phyloP scores from a whole-genome alignment of 2,888 invertebrate genomes.

The Torymus auratus region DNA sequence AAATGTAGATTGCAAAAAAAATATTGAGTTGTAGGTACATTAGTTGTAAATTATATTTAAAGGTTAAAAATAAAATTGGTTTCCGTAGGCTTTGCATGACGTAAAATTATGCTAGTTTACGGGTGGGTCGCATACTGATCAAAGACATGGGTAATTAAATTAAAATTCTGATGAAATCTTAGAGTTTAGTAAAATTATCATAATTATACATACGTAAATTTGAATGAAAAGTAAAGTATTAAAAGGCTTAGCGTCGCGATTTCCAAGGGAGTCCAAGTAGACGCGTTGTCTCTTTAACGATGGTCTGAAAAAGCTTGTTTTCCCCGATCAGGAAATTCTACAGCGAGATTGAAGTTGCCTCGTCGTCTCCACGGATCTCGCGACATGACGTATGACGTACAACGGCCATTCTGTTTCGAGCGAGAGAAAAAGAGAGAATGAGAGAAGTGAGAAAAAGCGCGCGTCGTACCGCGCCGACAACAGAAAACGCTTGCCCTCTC shows the following conservation, averaged over 20 bases:
- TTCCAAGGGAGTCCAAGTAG: too few species aligned
- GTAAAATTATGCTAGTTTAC: constrained; percentile 13
- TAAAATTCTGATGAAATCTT: too few species aligned
- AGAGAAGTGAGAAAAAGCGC: constrained; percentile 35
- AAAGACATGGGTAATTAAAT: background rate
- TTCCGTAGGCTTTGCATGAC: constrained; percentile 43
- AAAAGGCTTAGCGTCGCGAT: too few species aligned
- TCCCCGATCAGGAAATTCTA: constrained; percentile 72
- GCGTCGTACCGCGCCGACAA: constrained; percentile 11
- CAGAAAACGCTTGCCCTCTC: background rate
- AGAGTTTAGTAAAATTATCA: too few species aligned
- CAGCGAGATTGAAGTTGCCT: constrained; percentile 71
- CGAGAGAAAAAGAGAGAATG: constrained; percentile 13
- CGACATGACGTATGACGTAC: constrained; percentile 60
- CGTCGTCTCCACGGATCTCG: constrained; percentile 64
- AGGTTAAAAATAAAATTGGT: constrained; percentile 1
- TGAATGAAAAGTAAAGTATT: too few species aligned
- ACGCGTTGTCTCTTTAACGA: background rate
- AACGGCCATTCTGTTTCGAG: constrained; percentile 64
- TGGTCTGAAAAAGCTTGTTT: constrained; percentile 55
- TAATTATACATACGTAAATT: too few species aligned
- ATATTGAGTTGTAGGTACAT: background rate
- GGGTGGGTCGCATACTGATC: background rate
- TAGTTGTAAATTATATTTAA: background rate
- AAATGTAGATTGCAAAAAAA: background rate